Conservation (phyloP, 2,113 vertebrate genomes). For the Strix uralensis region DNA sequence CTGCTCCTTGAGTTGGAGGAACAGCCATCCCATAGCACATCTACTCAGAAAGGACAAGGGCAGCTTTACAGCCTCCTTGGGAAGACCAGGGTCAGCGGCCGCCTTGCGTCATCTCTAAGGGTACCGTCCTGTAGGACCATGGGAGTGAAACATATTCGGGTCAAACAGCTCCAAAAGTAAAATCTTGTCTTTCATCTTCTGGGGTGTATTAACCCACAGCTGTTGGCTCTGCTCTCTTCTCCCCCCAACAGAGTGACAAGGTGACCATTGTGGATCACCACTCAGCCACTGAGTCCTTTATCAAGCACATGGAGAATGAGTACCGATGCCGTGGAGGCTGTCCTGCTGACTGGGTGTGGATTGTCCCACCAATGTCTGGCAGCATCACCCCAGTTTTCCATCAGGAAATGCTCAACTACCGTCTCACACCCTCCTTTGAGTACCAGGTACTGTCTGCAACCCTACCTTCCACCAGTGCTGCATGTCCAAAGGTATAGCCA, state of each 20-base stretch:
- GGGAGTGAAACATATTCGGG: not conserved
- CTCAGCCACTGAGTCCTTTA: conserved; percentile 96
- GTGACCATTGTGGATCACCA: conserved; percentile 99
- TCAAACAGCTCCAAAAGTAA: not conserved
- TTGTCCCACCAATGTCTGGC: conserved; percentile 96
- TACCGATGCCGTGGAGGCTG: conserved; percentile 92
- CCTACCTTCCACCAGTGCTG: not conserved
- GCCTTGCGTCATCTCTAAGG: not conserved
- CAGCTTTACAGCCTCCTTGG: not conserved
- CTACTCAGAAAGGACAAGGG: not conserved
- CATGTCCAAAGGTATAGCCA: not conserved
- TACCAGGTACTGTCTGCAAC: conserved; percentile 84
- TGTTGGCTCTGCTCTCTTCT: not conserved
- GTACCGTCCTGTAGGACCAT: not conserved
- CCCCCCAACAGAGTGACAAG: conserved; percentile 82
- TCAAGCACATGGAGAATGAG: conserved; percentile 99
- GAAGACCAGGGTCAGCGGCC: not conserved
- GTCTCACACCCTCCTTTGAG: conserved; percentile 93
- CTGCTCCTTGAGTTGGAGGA: not conserved
- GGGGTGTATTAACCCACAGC: not conserved
- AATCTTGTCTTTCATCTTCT: not conserved
- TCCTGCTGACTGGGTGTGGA: conserved; percentile 98
- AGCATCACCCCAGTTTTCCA: conserved; percentile 98
- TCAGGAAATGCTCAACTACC: conserved; percentile 99
- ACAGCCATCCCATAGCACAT: too few relatives aligned